Base-by-base conservation (phyloP, 2,113 vertebrate species). In the Microcebus griseorufus region DNA sequence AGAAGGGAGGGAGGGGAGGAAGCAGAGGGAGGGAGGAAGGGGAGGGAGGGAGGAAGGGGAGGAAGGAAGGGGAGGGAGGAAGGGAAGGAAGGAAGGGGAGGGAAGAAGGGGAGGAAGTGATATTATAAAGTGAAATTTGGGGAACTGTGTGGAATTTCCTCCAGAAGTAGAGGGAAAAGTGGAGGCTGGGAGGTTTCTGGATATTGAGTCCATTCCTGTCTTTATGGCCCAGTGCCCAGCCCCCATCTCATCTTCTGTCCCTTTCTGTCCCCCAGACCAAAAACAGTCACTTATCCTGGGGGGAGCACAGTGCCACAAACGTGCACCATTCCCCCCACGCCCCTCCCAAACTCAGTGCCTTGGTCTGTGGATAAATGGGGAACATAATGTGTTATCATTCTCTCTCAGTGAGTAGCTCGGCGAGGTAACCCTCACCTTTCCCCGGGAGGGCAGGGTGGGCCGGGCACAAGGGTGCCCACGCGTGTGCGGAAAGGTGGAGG, bases 211-310 rank as follows among this genome's bases (percentile, higher is more conserved):
- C 6, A 27, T 18, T 76, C 2, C 12, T 72, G 2, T 34, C 2
- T 25, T 12, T 18, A 2, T 10, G 23, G 37, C 14, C 22, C 45
- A n/a, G 27, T 37, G 12, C n/a, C 1, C 4, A 4, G 6, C 13
- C 18, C 48, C 13, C 55, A 13, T 32, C 25, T 39, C 9, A 29
- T n/a, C 34, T 16, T 86, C 29, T 10, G 45, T 91, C 45, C 81
- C 65, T 60, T 45, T 39, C 81, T 80, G 27, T 70, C 70, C 25
- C 32, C 48, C 34, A 88, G 62, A 84, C 20, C 1, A 18, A 37
- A 90, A 45, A 69, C 69, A 10, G 16, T 37, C 10, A 45, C 42
- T 42, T 53, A 62, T 60, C 42, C 14, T 67, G 51, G 60, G 8
- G 5, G 0, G 8, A 45, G 7, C 5, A 29, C 3, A 75, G 25